These are phyloP conservation scores for Epistrophella euchroma DNA, from an alignment of 2,888 invertebrate genomes.

Conservation along the genomic window DNA sequence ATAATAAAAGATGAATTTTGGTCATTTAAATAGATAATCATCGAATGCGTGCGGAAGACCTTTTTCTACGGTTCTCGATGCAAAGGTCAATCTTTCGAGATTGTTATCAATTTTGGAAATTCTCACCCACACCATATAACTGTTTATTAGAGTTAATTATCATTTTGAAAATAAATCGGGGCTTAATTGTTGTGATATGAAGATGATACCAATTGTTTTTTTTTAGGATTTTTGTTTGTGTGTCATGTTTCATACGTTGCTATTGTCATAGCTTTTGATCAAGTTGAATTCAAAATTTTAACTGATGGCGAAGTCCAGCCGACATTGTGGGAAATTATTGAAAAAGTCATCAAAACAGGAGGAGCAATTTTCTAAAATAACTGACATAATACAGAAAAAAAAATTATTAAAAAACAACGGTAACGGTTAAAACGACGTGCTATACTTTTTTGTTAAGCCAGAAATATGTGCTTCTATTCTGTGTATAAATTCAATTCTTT, in stretches of 20 bases:
- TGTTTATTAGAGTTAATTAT: slow-evolving; percentile 56
- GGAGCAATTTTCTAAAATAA: too few relatives aligned
- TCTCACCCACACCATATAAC: slow-evolving; percentile 38
- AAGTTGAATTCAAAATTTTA: background rate
- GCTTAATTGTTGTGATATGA: slow-evolving; percentile 28
- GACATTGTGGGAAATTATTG: too few relatives aligned
- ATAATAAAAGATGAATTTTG: slow-evolving; percentile 63
- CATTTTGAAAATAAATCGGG: slow-evolving; percentile 42
- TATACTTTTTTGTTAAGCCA: too few relatives aligned
- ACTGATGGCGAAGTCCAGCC: too few relatives aligned
- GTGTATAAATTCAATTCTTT: too few relatives aligned
- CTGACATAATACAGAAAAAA: too few relatives aligned
- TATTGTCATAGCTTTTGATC: background rate
- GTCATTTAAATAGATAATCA: slow-evolving; percentile 65
- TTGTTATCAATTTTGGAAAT: slow-evolving; percentile 58
- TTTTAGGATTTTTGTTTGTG: background rate
- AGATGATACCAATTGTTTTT: background rate
- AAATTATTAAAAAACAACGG: too few relatives aligned
- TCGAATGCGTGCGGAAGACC: slow-evolving; percentile 71
- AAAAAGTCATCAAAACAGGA: too few relatives aligned
- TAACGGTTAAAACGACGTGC: too few relatives aligned
- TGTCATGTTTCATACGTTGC: background rate
- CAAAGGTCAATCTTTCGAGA: slow-evolving; percentile 64
- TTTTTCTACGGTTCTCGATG: slow-evolving; percentile 42
- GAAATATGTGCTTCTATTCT: too few relatives aligned